Evolutionary conservation across 1,140 invertebrate genomes (phyloP).

Genomic region (Oedothorax gibbosus): DNA sequence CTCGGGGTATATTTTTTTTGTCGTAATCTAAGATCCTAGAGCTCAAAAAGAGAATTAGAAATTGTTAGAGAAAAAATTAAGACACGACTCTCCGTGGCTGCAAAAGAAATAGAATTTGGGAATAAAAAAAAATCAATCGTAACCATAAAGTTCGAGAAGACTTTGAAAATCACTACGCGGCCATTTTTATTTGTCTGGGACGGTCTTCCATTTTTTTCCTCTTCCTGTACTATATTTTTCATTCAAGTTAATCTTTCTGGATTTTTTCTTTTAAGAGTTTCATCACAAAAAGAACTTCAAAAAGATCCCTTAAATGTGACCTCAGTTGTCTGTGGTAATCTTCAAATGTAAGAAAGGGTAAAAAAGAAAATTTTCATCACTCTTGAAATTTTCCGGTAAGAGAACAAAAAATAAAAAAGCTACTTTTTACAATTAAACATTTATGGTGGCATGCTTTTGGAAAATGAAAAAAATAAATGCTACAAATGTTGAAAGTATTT

Average conservation of each 20-base stretch:
- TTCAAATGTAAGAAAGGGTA: constrained; percentile 29
- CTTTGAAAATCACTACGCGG: constrained; percentile 50
- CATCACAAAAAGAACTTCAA: constrained; percentile 39
- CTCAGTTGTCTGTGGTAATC: constrained; percentile 45
- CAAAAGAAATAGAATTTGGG: constrained; percentile 56
- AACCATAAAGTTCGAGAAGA: constrained; percentile 54
- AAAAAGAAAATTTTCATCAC: neutral
- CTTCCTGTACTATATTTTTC: constrained; percentile 23
- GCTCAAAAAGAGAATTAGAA: constrained; percentile 17
- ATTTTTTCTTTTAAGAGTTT: constrained; percentile 15
- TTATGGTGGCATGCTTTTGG: no score
- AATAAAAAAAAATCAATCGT: constrained; percentile 57
- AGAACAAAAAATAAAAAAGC: no score
- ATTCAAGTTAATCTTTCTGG: constrained; percentile 31
- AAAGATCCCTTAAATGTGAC: constrained; percentile 52
- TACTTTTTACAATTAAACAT: no score
- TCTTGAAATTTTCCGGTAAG: constrained; percentile 12
- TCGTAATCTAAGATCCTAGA: constrained; percentile 27
- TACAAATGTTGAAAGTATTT: no score
- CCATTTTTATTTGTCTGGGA: constrained; percentile 55
- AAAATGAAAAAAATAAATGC: no score
- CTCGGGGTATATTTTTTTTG: no score
- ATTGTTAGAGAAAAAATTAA: constrained; percentile 35
- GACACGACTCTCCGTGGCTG: constrained; percentile 47
- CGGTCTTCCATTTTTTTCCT: constrained; percentile 12